These are phyloP conservation scores for Myiozetetes cayanensis DNA, from an alignment of 2,113 vertebrate genomes.

Conservation along the genomic window DNA sequence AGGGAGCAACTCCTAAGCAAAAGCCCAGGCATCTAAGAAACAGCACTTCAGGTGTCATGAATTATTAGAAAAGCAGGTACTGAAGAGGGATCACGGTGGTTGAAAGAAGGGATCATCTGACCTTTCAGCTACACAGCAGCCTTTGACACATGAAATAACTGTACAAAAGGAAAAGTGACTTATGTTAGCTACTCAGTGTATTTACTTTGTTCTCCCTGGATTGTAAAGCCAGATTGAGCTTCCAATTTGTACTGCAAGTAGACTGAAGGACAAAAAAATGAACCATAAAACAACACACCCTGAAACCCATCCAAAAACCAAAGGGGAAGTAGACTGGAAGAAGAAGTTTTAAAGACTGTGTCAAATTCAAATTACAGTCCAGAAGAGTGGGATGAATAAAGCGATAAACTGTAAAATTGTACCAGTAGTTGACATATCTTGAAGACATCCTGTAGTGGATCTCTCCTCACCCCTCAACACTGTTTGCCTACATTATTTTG, in stretches of 20 bases:
- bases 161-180: neutral
- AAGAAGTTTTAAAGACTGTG: neutral
- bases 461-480: fast-evolving
- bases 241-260: neutral
- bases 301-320: neutral
- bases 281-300: neutral
- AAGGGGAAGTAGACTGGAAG: neutral
- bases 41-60: neutral
- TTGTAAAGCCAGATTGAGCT: neutral
- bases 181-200: neutral
- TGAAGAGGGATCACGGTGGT: neutral
- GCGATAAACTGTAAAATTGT: neutral
- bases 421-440: neutral
- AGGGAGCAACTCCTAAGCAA: neutral
- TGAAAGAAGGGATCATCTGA: neutral
- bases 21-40: neutral
- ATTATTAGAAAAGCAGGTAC: neutral
- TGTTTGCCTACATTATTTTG: neutral
- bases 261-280: neutral
- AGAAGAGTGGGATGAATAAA: neutral
- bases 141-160: neutral
- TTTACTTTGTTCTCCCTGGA: neutral
- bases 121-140: neutral
- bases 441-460: neutral
- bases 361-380: neutral